These are phyloP conservation scores for Scaptomyza polygonia DNA, from an alignment of 2,888 invertebrate species.

Conservation along the genomic window DNA sequence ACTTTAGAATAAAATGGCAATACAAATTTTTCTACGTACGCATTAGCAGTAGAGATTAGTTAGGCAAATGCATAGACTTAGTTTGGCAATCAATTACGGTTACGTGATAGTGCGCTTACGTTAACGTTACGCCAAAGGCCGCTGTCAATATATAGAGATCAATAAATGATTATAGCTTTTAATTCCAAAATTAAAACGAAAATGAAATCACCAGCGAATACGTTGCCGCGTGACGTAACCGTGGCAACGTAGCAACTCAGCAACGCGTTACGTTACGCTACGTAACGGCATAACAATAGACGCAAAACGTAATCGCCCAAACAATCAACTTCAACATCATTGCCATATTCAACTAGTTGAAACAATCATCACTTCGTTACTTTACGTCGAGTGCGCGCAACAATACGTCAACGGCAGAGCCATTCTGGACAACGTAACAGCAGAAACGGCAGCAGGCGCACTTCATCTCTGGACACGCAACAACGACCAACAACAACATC, in stretches of 20 bases:
- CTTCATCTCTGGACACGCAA: conserved; percentile 32
- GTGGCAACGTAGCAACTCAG: conserved; percentile 64
- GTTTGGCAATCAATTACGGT: conserved; percentile 33
- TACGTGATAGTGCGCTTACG: conserved; percentile 53
- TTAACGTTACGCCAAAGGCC: conserved; percentile 55
- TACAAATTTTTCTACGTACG: conserved; percentile 64
- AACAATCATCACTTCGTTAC: conserved; percentile 10
- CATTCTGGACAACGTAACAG: conserved; percentile 23
- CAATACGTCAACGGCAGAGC: conserved; percentile 61
- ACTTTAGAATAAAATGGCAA: conserved; percentile 4
- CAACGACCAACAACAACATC: conserved; percentile 23
- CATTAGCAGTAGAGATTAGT: conserved; percentile 49
- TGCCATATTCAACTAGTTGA: conserved; percentile 33
- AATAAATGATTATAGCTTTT: conserved; percentile 82
- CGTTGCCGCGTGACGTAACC: conserved; percentile 66
- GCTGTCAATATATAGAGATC: conserved; percentile 58
- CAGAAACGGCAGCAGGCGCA: conserved; percentile 13
- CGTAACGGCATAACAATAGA: conserved; percentile 42
- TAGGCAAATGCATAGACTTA: conserved; percentile 62
- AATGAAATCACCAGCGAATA: conserved; percentile 81
- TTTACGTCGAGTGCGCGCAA: conserved; percentile 33
- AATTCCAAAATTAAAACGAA: conserved; percentile 81
- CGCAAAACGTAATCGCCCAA: conserved; percentile 25
- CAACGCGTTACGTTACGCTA: conserved; percentile 58
- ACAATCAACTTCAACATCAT: conserved; percentile 48